Evolutionary conservation across 2,888 invertebrate species (phyloP), one percentile per base, ranked within the genome.

Genomic region (Mimumesa dahlbomi): DNA sequence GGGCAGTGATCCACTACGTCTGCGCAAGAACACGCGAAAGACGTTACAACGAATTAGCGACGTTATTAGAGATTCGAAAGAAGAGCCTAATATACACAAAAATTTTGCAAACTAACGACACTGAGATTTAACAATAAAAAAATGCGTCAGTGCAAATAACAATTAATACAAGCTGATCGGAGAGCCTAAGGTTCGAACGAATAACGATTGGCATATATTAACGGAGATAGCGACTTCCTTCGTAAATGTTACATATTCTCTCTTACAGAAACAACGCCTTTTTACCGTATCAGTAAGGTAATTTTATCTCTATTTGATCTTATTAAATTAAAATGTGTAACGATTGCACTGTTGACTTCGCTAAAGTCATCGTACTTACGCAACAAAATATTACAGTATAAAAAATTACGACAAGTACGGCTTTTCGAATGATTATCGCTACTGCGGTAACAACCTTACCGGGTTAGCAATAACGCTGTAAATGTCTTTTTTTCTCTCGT

Each of bases 191-290:
- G 34, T 11, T n/a, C n/a, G n/a, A n/a, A 34, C 42, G 1, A 9
- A 6, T 42, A 36, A 36, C 36, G 36, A 3, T 14, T 13, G 9
- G 42, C 42, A 42, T 42, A 54, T 42, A 63, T 75, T 40, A 66
- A 57, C 59, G 72, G 76, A 76, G 76, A 76, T 75, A 75, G 76
- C 76, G 76, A 76, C 61, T 76, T 66, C 76, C 61, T 65, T 69
- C 66, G 29, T 54, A 34, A 67, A 59, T 69, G 53, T 34, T 65
- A 64, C 59, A 64, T 31, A 46, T 65, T 57, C 6, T 53, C 31
- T 56, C 73, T 56, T 38, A 67, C 57, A 65, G 48, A 61, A 74
- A 74, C 73, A 54, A 68, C 61, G 42, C 40, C 42, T 43, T 22
- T 42, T 53, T 71, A 45, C 53, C 38, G 29, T 65, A 54, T 65